These are phyloP conservation scores for Pandemis corylana DNA, from an alignment of 2,888 invertebrate genomes.

Conservation along the genomic window DNA sequence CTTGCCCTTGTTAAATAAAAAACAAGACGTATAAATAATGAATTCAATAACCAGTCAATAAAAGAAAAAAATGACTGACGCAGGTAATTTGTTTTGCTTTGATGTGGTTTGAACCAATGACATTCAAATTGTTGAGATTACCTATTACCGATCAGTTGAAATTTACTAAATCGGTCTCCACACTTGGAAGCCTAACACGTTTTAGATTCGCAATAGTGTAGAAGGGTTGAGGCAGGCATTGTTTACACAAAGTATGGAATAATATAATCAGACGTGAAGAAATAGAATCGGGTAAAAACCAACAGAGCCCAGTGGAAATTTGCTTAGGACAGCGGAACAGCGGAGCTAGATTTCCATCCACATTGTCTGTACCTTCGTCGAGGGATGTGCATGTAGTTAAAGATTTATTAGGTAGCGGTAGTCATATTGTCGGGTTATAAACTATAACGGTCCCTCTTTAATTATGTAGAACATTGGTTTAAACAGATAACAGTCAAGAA, in stretches of 20 bases:
- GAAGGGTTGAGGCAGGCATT: conserved; percentile 79
- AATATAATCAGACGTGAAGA: conserved; percentile 85
- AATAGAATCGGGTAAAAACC: conserved; percentile 83
- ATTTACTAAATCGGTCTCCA: conserved; percentile 55
- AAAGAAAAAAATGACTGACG: too few relatives aligned
- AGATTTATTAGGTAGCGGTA: background rate
- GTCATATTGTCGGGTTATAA: background rate
- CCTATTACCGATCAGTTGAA: too few relatives aligned
- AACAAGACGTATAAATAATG: too few relatives aligned
- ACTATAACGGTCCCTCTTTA: background rate
- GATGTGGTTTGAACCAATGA: too few relatives aligned
- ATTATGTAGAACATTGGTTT: background rate
- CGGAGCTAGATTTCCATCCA: conserved; percentile 65
- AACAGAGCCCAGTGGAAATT: conserved; percentile 81
- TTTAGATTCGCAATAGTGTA: conserved; percentile 75
- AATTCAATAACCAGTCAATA: too few relatives aligned
- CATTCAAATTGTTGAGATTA: too few relatives aligned
- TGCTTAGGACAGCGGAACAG: conserved; percentile 85
- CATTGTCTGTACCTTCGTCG: conserved; percentile 68
- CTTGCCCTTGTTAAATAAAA: too few relatives aligned
- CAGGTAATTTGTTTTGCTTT: too few relatives aligned
- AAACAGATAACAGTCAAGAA: too few relatives aligned
- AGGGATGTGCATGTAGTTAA: conserved; percentile 21
- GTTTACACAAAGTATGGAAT: conserved; percentile 84
- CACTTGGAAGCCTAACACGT: conserved; percentile 55